Conservation (phyloP, 2,113 vertebrate species). For the Coptodon rendalli region DNA sequence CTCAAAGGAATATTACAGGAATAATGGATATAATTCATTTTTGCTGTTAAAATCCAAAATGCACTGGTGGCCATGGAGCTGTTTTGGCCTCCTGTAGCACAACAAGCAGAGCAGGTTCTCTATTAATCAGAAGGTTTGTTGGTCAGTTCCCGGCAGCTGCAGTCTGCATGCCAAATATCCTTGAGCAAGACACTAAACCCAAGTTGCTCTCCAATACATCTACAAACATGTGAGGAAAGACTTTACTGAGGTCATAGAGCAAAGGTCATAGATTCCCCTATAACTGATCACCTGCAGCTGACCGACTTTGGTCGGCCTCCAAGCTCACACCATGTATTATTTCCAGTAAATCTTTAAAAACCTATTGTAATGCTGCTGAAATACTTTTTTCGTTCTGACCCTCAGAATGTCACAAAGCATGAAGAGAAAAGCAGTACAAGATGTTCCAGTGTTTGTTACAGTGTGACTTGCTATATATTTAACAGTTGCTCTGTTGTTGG, state of each 20-base stretch:
- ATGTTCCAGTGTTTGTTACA: rapidly evolving
- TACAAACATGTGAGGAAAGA: background rate
- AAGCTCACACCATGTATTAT: rapidly evolving
- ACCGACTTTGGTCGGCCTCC: background rate
- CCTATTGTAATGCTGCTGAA: background rate
- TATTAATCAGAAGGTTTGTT: background rate
- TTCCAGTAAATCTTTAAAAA: background rate
- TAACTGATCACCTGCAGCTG: background rate
- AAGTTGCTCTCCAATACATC: background rate
- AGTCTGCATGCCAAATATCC: background rate
- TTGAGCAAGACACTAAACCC: background rate
- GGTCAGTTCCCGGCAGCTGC: background rate
- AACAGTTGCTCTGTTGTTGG: background rate
- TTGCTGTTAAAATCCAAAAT: background rate
- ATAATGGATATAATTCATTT: background rate
- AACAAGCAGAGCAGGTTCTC: background rate
- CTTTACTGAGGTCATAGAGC: background rate
- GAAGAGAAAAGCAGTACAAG: background rate
- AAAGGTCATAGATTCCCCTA: background rate
- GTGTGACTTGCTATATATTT: background rate
- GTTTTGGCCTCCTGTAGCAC: background rate
- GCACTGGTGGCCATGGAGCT: background rate
- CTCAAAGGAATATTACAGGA: background rate
- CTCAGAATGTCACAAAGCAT: background rate
- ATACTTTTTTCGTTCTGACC: background rate